Evolutionary conservation across 1,140 invertebrate genomes (phyloP).

Genomic region (Gryon sp.): DNA sequence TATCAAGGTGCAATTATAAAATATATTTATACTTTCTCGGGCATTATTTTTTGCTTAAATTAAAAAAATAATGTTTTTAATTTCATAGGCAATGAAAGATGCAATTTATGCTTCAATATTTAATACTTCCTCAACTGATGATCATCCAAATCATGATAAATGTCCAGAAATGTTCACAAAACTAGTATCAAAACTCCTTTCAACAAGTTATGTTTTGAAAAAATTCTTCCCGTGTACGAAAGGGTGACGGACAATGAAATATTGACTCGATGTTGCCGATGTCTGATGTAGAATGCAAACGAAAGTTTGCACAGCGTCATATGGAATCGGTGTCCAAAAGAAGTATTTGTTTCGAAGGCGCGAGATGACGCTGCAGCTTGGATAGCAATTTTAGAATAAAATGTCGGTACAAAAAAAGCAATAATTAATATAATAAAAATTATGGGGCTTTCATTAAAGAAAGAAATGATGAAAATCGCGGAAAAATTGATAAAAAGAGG

Average conservation of each 20-base stretch:
- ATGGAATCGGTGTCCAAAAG: too few species aligned
- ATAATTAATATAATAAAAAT: conserved; percentile 7
- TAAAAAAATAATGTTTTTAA: background rate
- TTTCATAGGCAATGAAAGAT: conserved; percentile 16
- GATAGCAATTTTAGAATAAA: conserved; percentile 12
- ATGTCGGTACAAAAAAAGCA: background rate
- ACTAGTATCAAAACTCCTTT: conserved; percentile 15
- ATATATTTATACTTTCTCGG: background rate
- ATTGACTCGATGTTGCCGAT: conserved; percentile 16
- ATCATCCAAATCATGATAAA: conserved; percentile 14
- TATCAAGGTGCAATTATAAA: conserved; percentile 3
- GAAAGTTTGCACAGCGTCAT: conserved; percentile 44
- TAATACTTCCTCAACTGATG: conserved; percentile 13
- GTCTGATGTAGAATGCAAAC: conserved; percentile 43
- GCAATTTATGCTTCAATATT: conserved; percentile 27
- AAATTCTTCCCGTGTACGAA: conserved; percentile 16
- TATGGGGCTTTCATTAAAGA: background rate
- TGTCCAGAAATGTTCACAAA: conserved; percentile 15
- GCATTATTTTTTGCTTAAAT: conserved; percentile 1
- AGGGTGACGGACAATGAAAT: conserved; percentile 6
- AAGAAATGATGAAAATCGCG: too few species aligned
- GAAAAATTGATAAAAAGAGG: too few species aligned
- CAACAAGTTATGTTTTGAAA: conserved; percentile 10
- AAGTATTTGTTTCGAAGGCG: too few species aligned
- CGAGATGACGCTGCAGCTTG: conserved; percentile 9